Conservation (phyloP, 2,888 invertebrate genomes). For the Carcina quercana region DNA sequence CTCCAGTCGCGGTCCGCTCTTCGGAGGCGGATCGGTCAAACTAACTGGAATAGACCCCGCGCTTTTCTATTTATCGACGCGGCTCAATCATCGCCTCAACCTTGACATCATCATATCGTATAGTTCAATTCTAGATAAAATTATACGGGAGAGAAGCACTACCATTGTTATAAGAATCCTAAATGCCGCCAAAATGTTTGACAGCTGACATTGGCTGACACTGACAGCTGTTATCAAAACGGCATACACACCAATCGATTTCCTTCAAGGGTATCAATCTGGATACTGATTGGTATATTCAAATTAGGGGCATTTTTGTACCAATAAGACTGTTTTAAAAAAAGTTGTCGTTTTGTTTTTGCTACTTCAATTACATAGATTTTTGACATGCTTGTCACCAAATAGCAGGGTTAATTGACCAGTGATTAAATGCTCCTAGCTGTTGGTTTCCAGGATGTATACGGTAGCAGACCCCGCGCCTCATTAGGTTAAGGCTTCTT, state of each 20-base stretch:
- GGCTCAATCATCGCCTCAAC: slow-evolving; percentile 29
- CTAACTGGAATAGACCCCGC: slow-evolving; percentile 41
- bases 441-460: too few relatives aligned
- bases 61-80: slow-evolving; percentile 45
- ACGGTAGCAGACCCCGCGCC: too few relatives aligned
- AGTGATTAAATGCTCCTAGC: too few relatives aligned
- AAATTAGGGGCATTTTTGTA: background rate
- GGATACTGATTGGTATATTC: background rate
- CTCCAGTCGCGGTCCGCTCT: too few relatives aligned
- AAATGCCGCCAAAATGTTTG: slow-evolving; percentile 13
- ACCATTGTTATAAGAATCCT: slow-evolving; percentile 4
- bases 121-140: slow-evolving; percentile 16
- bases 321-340: background rate
- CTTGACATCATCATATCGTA: slow-evolving; percentile 49
- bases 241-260: background rate
- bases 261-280: background rate
- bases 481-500: too few relatives aligned
- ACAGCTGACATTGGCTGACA: slow-evolving; percentile 6
- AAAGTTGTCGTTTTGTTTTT: too few relatives aligned
- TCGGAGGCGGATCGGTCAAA: slow-evolving; percentile 33
- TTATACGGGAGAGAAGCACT: background rate
- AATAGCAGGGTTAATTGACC: too few relatives aligned
- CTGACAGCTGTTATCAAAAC: slow-evolving; percentile 3
- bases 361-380: too few relatives aligned
- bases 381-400: too few relatives aligned